Evolutionary conservation across 2,888 invertebrate species (phyloP).

Genomic region (Hypercompe scribonia): DNA sequence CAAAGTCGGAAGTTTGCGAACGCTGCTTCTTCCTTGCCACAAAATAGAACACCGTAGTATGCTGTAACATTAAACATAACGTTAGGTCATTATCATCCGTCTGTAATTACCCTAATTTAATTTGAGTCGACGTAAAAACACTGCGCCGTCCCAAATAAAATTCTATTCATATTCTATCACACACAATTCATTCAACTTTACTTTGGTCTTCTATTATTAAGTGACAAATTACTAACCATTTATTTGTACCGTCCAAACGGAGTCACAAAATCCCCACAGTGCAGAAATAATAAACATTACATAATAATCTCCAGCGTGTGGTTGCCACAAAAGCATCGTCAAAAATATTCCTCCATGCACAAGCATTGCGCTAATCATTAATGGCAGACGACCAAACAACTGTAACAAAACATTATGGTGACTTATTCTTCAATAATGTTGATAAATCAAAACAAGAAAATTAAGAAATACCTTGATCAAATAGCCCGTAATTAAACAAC

Average conservation of each 20-base stretch:
- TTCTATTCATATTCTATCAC: too few species aligned
- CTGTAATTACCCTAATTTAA: too few species aligned
- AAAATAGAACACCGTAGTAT: constrained; percentile 89
- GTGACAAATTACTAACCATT: constrained; percentile 85
- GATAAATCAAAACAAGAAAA: not conserved
- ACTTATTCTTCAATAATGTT: not conserved
- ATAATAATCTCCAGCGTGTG: constrained; percentile 79
- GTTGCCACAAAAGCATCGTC: constrained; percentile 86
- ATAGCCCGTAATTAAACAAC: constrained; percentile 83
- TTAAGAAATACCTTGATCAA: constrained; percentile 67
- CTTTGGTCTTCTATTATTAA: too few species aligned
- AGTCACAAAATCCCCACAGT: constrained; percentile 89
- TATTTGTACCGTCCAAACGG: constrained; percentile 89
- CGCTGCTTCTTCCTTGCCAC: constrained; percentile 88
- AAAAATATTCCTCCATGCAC: constrained; percentile 86
- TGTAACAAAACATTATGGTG: constrained; percentile 52
- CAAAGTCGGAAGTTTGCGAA: constrained; percentile 74
- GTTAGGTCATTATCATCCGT: too few species aligned
- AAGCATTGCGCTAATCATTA: constrained; percentile 86
- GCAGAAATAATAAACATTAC: constrained; percentile 86
- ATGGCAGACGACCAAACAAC: constrained; percentile 88
- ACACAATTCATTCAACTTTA: too few species aligned
- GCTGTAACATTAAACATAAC: constrained; percentile 69
- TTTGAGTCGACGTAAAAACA: too few species aligned
- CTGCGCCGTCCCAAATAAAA: too few species aligned